Evolutionary conservation across 1,140 invertebrate genomes (phyloP), one percentile per base, ranked within the genome.

Genomic region (Heliconius eleuchia): DNA sequence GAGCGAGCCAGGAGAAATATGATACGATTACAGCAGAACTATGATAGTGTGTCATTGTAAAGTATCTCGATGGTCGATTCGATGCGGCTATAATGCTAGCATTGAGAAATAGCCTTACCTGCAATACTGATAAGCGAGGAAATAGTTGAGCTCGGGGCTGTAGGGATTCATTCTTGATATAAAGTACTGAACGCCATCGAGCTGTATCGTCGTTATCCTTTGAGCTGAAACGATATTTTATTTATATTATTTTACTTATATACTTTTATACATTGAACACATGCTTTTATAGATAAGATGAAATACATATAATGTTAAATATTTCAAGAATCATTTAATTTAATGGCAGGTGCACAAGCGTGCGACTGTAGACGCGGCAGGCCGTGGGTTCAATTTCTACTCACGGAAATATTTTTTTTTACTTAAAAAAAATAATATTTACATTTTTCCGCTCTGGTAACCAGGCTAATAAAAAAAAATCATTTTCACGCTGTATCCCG

Each of bases 111-210:
- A 72, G 77, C 80, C 86, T 89, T 88, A 95, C 94, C 94, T 96
- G 90, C 98, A 98, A 89, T 98, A 98, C 87, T 98, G 97, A 91
- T 98, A 98, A 55, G 97, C 97, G 86, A 98, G 94, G 96, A 97
- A 97, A 91, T 97, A 98, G 93, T 98, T 98, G 74, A 98, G 95
- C 88, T 97, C 97, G 16, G 97, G 97, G 80, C 97, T 97, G 94
- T 98, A 98, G 9, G 97, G 97, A 91, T 98, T 98, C 96, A 98
- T 97, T 87, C 97, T 95, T 81, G 97, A 98, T 78, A 98, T 97
- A 92, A 98, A 98, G 90, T 98, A 98, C 87, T 98, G 97, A 39
- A 97, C 97, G 71, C 97, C 97, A 94, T 97, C 97, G 88, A 98
- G 88, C 88, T 97, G 97, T 84, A 98, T 97, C 74, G 97, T 98